Evolutionary conservation across 2,797 vertebrate species (phyloP).

Genomic region (Cirrhinus mrigala): DNA sequence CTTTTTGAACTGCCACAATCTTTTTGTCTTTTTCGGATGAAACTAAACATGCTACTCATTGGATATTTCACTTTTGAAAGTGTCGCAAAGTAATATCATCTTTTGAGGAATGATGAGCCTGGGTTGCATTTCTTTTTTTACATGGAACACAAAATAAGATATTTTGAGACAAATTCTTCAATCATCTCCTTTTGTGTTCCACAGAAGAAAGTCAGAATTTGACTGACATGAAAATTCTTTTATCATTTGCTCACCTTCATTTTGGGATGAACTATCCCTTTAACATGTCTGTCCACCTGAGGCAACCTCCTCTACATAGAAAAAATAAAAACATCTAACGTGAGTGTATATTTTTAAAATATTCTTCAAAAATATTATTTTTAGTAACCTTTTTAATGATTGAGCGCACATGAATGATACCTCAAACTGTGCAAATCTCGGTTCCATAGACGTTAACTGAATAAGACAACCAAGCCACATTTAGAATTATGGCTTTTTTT

Average conservation of each 20-base stretch:
- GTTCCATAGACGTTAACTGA: background rate
- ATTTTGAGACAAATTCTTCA: background rate
- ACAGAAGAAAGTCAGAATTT: background rate
- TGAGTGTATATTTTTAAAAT: background rate
- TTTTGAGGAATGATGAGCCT: background rate
- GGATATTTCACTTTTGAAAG: background rate
- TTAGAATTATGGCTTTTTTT: background rate
- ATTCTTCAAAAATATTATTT: slow-evolving; percentile 15
- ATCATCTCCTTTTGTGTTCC: background rate
- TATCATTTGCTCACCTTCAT: background rate
- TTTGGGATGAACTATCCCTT: background rate
- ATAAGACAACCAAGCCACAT: background rate
- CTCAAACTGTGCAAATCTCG: background rate
- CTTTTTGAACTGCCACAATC: background rate
- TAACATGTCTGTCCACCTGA: background rate
- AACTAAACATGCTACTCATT: background rate
- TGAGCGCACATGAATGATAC: background rate
- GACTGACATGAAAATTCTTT: background rate
- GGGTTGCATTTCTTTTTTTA: background rate
- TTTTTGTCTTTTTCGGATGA: background rate
- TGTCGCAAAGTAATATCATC: background rate
- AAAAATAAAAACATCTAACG: background rate
- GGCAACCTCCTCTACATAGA: background rate
- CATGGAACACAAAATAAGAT: background rate
- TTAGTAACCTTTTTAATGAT: background rate